Conservation (phyloP, 2,113 vertebrate species). For the Percina caprodes region DNA sequence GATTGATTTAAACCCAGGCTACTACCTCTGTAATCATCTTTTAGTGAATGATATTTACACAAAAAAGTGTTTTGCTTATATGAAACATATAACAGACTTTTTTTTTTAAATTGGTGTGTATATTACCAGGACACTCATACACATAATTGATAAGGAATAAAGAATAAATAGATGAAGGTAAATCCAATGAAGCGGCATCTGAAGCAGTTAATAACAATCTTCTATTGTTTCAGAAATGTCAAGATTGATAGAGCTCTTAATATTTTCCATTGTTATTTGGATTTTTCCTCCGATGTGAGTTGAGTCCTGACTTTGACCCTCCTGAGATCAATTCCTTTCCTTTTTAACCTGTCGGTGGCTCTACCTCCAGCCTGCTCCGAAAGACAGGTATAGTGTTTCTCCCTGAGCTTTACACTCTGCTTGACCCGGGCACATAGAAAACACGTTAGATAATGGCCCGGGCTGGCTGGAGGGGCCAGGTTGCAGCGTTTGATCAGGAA, state of each 20-base stretch:
- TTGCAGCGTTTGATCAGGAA: constrained; percentile 93
- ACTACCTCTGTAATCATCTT: constrained; percentile 12
- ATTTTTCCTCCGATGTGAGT: constrained; percentile 65
- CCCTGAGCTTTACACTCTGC: constrained; percentile 91
- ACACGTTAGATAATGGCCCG: constrained; percentile 93
- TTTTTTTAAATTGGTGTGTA: neutral
- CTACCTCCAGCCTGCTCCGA: constrained; percentile 70
- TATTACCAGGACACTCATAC: neutral
- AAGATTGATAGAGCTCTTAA: constrained; percentile 37
- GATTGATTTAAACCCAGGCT: constrained; percentile 51
- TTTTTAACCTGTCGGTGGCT: constrained; percentile 65
- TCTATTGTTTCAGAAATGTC: constrained; percentile 32
- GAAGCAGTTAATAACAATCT: constrained; percentile 23
- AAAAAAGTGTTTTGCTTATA: neutral
- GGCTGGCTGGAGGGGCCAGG: constrained; percentile 86
- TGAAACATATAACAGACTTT: neutral
- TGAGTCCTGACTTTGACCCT: constrained; percentile 70
- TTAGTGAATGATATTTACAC: neutral
- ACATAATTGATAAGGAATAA: neutral
- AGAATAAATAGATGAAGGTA: constrained; percentile 1
- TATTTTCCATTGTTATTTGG: constrained; percentile 61
- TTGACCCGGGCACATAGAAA: constrained; percentile 93
- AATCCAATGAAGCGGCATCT: constrained; percentile 18
- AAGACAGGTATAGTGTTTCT: constrained; percentile 92
- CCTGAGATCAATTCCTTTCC: constrained; percentile 63